Conservation (phyloP, 2,797 vertebrate genomes). For the Macropodus opercularis region DNA sequence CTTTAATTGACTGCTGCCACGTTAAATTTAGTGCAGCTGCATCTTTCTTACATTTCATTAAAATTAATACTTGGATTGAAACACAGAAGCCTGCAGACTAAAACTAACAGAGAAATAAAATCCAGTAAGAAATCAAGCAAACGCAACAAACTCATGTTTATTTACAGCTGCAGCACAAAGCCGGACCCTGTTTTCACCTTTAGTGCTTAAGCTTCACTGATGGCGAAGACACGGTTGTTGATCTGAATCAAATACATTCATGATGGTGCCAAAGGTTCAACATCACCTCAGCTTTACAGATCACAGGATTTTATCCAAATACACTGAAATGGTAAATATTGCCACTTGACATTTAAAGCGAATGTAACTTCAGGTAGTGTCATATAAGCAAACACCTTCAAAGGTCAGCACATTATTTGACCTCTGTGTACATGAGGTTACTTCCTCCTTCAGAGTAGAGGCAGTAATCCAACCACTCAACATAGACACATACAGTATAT, state of each 20-base stretch:
- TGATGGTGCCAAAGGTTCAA: slow-evolving; percentile 12
- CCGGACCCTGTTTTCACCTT: slow-evolving; percentile 29
- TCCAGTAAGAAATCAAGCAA: background rate
- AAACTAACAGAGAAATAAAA: background rate
- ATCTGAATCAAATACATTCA: slow-evolving; percentile 35
- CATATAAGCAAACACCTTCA: slow-evolving; percentile 13
- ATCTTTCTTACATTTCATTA: too few relatives aligned
- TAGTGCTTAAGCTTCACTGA: slow-evolving; percentile 12
- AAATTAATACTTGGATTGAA: too few relatives aligned
- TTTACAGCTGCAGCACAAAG: slow-evolving; percentile 30
- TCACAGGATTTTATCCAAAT: background rate
- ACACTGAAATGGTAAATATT: slow-evolving; percentile 22
- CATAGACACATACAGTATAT: slow-evolving; percentile 34
- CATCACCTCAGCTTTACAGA: background rate
- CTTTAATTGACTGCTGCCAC: too few relatives aligned
- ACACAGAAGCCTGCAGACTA: too few relatives aligned
- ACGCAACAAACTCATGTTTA: slow-evolving; percentile 39
- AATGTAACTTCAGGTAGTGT: slow-evolving; percentile 21
- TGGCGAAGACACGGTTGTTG: slow-evolving; percentile 27
- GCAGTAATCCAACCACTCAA: slow-evolving; percentile 26
- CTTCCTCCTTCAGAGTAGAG: background rate
- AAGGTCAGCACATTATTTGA: slow-evolving; percentile 26
- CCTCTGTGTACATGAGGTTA: slow-evolving; percentile 23
- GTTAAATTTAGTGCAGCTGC: too few relatives aligned
- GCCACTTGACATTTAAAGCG: slow-evolving; percentile 18